A percentile compares a stretch with the other conserved stretches of the same genome.
Conservation (phyloP, 23 tunicate species). For the Diplosoma virens region DNA sequence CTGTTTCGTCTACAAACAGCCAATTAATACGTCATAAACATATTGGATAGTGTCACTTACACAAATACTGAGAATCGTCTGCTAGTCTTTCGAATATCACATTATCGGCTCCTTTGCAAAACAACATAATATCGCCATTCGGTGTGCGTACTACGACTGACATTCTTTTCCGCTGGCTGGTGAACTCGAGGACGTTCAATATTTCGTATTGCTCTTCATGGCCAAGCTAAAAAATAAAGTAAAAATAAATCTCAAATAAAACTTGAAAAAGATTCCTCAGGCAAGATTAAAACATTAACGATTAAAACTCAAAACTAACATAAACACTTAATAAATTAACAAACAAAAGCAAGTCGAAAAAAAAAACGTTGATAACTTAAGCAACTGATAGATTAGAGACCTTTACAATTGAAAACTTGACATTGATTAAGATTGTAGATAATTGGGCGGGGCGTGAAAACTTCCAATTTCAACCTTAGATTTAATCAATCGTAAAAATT, state of each 20-base stretch:
- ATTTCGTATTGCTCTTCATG: slow-evolving; percentile 60
- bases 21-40: not conserved
- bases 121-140: slow-evolving; percentile 58
- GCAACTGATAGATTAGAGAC: too few relatives aligned
- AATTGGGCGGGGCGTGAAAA: too few relatives aligned
- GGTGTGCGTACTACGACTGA: slow-evolving; percentile 87
- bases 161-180: slow-evolving; percentile 92
- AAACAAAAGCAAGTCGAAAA: too few relatives aligned
- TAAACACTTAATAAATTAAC: too few relatives aligned
- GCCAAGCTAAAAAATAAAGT: slow-evolving; percentile 37
- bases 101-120: slow-evolving; percentile 99
- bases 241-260: not conserved
- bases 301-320: too few relatives aligned
- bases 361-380: too few relatives aligned
- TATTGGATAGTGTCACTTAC: slow-evolving; percentile 21
- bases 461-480: too few relatives aligned
- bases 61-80: slow-evolving; percentile 32
- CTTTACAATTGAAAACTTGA: too few relatives aligned
- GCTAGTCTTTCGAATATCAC: slow-evolving; percentile 77
- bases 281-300: too few relatives aligned
- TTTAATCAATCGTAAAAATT: too few relatives aligned
- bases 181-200: slow-evolving; percentile 89
- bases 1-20: slow-evolving; percentile 47
- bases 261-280: not conserved
- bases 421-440: too few relatives aligned